These are phyloP conservation scores for Vulpes ferrilata DNA, from an alignment of 2,113 vertebrate genomes.

Conservation along the genomic window DNA sequence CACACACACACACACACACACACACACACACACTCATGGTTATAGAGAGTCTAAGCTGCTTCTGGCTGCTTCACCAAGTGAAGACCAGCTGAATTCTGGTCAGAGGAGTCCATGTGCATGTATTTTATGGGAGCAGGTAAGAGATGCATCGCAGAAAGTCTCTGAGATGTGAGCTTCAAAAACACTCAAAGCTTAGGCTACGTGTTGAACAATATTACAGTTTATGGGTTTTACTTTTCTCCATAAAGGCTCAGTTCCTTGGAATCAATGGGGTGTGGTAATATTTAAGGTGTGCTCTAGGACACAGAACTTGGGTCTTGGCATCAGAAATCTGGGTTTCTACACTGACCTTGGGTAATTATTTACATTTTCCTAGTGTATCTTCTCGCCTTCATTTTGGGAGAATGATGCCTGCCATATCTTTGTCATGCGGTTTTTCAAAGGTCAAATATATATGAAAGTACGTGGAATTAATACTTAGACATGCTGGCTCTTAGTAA, in stretches of 20 bases:
- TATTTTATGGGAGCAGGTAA: neutral
- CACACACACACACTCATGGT: neutral
- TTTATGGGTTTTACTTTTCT: neutral
- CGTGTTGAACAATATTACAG: neutral
- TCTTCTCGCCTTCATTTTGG: neutral
- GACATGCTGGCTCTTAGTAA: neutral
- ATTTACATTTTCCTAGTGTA: neutral
- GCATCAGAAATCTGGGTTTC: conserved; percentile 46
- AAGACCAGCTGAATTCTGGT: neutral
- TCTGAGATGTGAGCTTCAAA: neutral
- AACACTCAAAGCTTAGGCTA: neutral
- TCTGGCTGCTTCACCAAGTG: neutral
- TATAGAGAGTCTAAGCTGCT: neutral
- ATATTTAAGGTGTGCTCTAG: neutral
- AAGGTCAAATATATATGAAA: neutral
- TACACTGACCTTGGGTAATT: neutral
- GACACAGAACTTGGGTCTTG: neutral
- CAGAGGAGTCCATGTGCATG: rapidly evolving
- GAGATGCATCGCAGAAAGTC: neutral
- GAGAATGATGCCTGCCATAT: conserved; percentile 1
- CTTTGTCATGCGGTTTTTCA: conserved; percentile 9
- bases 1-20: neutral
- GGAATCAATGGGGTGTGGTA: neutral
- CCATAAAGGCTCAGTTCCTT: neutral
- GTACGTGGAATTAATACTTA: neutral